A percentile compares a stretch with the other conserved stretches of the same genome.
Evolutionary conservation across 2,888 invertebrate species (phyloP).

Genomic region (Andricus quercusramuli): DNA sequence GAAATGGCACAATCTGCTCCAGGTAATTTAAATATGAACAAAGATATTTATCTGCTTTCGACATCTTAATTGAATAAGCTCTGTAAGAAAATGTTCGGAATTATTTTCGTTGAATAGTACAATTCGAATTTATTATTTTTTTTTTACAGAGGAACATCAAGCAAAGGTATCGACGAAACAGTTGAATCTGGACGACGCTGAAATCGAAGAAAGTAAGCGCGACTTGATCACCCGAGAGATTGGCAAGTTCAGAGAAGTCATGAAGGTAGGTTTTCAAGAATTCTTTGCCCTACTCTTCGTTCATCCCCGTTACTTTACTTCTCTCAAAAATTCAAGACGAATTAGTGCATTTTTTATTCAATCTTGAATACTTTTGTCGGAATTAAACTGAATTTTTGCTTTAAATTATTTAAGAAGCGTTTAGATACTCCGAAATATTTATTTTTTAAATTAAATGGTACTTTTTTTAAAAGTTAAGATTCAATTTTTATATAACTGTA

Average conservation of each 20-base stretch:
- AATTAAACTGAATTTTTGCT: not conserved
- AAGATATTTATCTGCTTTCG: not conserved
- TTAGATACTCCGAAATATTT: not conserved
- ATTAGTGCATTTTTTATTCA: not conserved
- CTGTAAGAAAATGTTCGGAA: too few species aligned
- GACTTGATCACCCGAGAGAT: slow-evolving; percentile 98
- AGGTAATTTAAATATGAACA: slow-evolving; percentile 59
- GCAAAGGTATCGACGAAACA: slow-evolving; percentile 73
- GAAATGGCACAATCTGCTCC: slow-evolving; percentile 74
- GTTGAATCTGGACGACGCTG: slow-evolving; percentile 86
- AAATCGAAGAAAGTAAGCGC: slow-evolving; percentile 97
- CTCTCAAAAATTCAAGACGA: not conserved
- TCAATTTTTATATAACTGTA: not conserved
- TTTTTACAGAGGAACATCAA: slow-evolving; percentile 82
- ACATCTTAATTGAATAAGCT: too few species aligned
- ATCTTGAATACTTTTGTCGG: not conserved
- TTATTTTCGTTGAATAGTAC: too few species aligned
- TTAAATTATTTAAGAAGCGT: not conserved
- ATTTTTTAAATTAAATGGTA: too few species aligned
- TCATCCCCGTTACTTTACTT: slow-evolving; percentile 32
- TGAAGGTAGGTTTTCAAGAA: slow-evolving; percentile 86
- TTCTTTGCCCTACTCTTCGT: slow-evolving; percentile 4
- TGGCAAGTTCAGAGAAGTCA: slow-evolving; percentile 97
- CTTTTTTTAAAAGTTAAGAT: not conserved
- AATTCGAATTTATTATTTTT: not conserved